phyloP scores from a whole-genome alignment of 2,888 invertebrate species.

The Entomobrya multifasciata region DNA sequence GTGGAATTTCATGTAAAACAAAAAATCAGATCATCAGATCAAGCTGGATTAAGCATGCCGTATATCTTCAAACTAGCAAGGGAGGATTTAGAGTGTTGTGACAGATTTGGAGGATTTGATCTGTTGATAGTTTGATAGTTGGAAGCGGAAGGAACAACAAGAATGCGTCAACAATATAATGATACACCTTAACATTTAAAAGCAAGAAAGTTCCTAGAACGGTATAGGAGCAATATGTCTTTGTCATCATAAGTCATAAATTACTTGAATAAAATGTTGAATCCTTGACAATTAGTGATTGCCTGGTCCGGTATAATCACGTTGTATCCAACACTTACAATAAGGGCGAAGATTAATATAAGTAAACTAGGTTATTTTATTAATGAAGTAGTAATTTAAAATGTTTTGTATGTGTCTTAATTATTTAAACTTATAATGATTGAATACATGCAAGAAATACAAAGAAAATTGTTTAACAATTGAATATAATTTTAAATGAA shows the following conservation, averaged over 20 bases:
- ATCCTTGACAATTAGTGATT: too few relatives aligned
- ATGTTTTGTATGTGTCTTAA: too few relatives aligned
- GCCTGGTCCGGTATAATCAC: too few relatives aligned
- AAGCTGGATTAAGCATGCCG: conserved; percentile 38
- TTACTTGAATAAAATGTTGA: not conserved
- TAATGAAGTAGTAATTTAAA: too few relatives aligned
- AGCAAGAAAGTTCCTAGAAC: not conserved
- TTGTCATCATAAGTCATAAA: not conserved
- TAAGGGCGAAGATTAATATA: too few relatives aligned
- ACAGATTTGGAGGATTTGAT: conserved; percentile 55
- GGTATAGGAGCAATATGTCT: not conserved
- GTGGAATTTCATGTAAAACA: conserved; percentile 26
- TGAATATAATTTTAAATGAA: too few relatives aligned
- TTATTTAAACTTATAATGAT: too few relatives aligned
- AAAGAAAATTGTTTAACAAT: too few relatives aligned
- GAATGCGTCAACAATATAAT: not conserved
- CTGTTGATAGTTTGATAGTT: conserved; percentile 37
- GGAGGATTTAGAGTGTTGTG: conserved; percentile 53
- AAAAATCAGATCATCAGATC: conserved; percentile 51
- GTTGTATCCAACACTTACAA: too few relatives aligned
- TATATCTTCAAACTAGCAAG: conserved; percentile 20
- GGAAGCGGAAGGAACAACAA: not conserved
- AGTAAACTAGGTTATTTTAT: too few relatives aligned
- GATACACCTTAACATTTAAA: not conserved
- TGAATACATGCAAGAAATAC: too few relatives aligned